A percentile compares a stretch with the other conserved stretches of the same genome.
These are phyloP conservation scores for Apaloderma vittatum DNA, from an alignment of 2,113 vertebrate genomes.

Conservation along the genomic window DNA sequence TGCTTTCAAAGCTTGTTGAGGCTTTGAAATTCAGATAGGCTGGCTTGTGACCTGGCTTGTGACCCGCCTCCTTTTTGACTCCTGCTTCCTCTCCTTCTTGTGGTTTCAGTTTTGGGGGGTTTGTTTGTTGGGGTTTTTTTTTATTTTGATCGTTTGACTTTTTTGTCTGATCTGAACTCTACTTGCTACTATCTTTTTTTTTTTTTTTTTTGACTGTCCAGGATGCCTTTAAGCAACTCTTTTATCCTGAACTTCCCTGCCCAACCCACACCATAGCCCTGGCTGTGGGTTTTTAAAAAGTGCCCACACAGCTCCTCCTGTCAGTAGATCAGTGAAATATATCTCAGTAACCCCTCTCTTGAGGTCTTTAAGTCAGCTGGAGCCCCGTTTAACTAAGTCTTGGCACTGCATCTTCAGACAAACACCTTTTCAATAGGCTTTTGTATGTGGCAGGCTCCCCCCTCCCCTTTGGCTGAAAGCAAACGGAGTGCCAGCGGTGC, in stretches of 20 bases:
- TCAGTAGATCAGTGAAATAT: neutral
- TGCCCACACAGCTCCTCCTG: neutral
- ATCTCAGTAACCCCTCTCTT: neutral
- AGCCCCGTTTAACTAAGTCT: neutral
- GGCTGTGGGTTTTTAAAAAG: neutral
- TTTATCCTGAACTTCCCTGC: neutral
- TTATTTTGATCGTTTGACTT: neutral
- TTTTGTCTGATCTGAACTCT: neutral
- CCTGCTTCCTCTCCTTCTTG: neutral
- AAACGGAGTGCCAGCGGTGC: constrained; percentile 21
- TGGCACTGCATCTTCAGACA: constrained; percentile 23
- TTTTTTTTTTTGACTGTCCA: neutral
- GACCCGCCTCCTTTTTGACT: neutral
- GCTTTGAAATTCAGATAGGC: neutral
- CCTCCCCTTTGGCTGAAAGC: constrained; percentile 41
- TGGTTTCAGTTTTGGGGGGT: too few species aligned
- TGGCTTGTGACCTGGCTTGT: neutral
- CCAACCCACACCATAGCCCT: neutral
- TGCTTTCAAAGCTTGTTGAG: neutral
- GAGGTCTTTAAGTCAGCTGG: constrained; percentile 38
- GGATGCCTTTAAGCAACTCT: neutral
- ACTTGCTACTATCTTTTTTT: neutral
- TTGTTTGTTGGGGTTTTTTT: neutral
- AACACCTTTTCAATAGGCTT: constrained; percentile 71
- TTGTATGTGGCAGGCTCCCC: constrained; percentile 53